Base-by-base conservation (phyloP, 2,113 vertebrate species). In the Channa argus region DNA sequence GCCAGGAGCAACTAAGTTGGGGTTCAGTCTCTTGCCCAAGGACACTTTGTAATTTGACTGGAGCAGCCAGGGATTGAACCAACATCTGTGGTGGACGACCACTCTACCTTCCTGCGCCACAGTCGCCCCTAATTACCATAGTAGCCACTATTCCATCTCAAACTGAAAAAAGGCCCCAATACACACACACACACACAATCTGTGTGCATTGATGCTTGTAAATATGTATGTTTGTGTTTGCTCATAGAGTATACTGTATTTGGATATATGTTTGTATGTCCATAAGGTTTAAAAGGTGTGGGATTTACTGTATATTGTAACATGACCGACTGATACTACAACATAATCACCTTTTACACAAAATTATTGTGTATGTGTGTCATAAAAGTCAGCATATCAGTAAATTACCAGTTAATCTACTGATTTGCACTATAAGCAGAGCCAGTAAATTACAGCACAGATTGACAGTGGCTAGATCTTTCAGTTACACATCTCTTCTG, bases 91-190 rank as follows among this genome's bases (percentile, higher is more conserved):
- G 24, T 24, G 24, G 24, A 24, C 1, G 24, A 24, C 24, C 24
- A 1, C 24, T 24, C 24, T 24, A 24, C 24, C 24, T 24, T 24
- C 24, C 24, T 24, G 24, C 24, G 24, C 24, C 24, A 24, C 24
- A 24, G 24, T 24, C 24, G 24, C 24, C 24, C 24, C 24, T 24
- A 24, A 24, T 24, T 24, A 93, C 90, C 91, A 88, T 80, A 85
- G 90, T 87, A 89, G 88, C 83, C 77, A 74, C 86, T 69, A 50
- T 76, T 86, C 81, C 82, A 89, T 93, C 86, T 80, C 80, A 74
- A 68, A 81, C 55, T 4, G 14, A 3, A 77, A 67, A 70, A 78
- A 58, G 56, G 15, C 14, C 36, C n/a, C 9, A 61, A 10, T 50
- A 59, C 41, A 52, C 51, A 41, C 4, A 12, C 41, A 49, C 9